A percentile compares a stretch with the other conserved stretches of the same genome.
phyloP scores from a whole-genome alignment of 1,140 invertebrate genomes.

The Drosophila sp. region DNA sequence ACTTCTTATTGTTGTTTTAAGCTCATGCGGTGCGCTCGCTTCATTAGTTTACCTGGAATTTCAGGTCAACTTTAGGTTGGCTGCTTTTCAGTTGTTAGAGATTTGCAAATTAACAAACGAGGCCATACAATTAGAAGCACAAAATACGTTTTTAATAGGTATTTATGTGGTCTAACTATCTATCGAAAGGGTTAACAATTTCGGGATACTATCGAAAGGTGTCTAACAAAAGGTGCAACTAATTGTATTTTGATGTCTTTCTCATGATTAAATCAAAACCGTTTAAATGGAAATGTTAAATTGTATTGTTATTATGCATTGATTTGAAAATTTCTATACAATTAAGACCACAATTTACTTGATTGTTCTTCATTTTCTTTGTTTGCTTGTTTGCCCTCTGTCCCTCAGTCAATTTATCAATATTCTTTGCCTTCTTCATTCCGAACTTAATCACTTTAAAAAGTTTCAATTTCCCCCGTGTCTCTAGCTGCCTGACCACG shows the following conservation, averaged over 20 bases:
- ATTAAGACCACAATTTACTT: constrained; percentile 10
- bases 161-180: too few species aligned
- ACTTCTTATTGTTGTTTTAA: constrained; percentile 26
- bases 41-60: constrained; percentile 72
- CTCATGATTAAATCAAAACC: not conserved
- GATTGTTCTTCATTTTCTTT: not conserved
- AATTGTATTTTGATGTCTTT: constrained; percentile 2
- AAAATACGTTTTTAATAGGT: too few species aligned
- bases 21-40: constrained; percentile 46
- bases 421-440: not conserved
- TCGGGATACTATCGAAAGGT: too few species aligned
- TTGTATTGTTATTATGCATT: not conserved
- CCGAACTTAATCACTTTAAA: constrained; percentile 13
- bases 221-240: not conserved
- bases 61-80: constrained; percentile 52
- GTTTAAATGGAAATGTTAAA: not conserved
- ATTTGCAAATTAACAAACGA: constrained; percentile 26
- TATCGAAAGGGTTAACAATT: too few species aligned
- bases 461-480: constrained; percentile 15
- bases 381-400: not conserved
- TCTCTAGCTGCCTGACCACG: constrained; percentile 20
- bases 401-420: constrained; percentile 1
- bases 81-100: constrained; percentile 26
- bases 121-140: constrained; percentile 1
- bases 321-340: not conserved